Percentiles rank a stretch among this genome's conserved stretches.
These are phyloP conservation scores for Champsocephalus gunnari DNA, from an alignment of 2,797 vertebrate species.

Conservation along the genomic window DNA sequence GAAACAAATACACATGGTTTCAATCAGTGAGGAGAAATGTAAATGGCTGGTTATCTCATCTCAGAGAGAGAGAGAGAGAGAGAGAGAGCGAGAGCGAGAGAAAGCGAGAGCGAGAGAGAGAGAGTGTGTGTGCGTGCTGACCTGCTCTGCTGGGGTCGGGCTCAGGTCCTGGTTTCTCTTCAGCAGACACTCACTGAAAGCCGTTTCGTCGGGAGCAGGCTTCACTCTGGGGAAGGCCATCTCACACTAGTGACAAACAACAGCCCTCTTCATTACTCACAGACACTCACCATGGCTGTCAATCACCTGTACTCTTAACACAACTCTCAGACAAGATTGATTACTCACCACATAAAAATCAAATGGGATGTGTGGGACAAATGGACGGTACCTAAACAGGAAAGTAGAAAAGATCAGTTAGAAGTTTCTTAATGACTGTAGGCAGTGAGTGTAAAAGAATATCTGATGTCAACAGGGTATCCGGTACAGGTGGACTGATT, in stretches of 20 bases:
- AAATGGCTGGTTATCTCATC: too few relatives aligned
- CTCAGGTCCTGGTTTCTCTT: conserved; percentile 97
- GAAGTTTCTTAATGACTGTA: background rate
- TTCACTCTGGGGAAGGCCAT: conserved; percentile 98
- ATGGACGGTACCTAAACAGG: conserved; percentile 91
- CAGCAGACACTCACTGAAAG: conserved; percentile 93
- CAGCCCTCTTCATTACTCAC: conserved; percentile 15
- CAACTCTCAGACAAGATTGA: background rate
- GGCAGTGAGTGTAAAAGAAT: background rate
- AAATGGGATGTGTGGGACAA: conserved; percentile 97
- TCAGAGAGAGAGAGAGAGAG: too few relatives aligned
- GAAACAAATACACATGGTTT: conserved; percentile 1
- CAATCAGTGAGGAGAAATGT: background rate
- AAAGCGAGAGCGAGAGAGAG: background rate
- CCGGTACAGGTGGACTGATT: background rate
- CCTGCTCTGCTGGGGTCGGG: conserved; percentile 93
- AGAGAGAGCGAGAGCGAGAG: background rate
- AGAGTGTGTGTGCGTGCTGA: conserved; percentile 49
- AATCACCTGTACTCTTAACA: too few relatives aligned
- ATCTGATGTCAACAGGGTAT: background rate
- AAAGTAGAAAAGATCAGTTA: background rate
- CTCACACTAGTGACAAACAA: conserved; percentile 87
- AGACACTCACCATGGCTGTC: too few relatives aligned
- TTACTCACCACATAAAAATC: conserved; percentile 97
- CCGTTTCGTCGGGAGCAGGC: conserved; percentile 90